These are phyloP conservation scores for Epizoanthus illoricatus DNA, from an alignment of 92 coral and sea anemone genomes.

Conservation along the genomic window DNA sequence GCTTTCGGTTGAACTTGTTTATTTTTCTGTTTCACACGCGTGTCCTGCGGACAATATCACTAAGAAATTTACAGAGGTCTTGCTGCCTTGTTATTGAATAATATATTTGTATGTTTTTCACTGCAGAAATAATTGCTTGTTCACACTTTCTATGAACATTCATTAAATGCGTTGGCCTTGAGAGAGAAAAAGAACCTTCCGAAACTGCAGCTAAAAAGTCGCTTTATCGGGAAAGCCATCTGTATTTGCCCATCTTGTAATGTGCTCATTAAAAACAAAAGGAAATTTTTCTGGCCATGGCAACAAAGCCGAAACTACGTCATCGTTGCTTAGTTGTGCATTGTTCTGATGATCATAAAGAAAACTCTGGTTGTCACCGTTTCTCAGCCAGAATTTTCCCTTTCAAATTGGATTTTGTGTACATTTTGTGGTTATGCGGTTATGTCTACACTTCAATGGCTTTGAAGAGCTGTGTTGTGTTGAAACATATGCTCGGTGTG, in stretches of 20 bases:
- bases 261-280: not conserved
- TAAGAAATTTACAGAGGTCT: not conserved
- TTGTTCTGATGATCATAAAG: not conserved
- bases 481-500: too few species aligned
- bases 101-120: not conserved
- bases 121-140: not conserved
- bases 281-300: constrained; percentile 28
- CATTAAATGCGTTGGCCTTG: not conserved
- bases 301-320: constrained; percentile 12
- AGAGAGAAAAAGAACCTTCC: not conserved
- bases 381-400: not conserved
- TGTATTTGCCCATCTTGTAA: constrained; percentile 30
- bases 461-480: too few species aligned
- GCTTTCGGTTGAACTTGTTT: not conserved
- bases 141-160: not conserved
- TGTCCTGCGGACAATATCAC: not conserved
- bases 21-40: not conserved
- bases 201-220: not conserved
- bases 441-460: too few species aligned
- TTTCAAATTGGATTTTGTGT: constrained; percentile 6
- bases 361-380: not conserved
- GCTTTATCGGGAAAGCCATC: not conserved
- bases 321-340: constrained; percentile 25
- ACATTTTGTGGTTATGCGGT: not conserved
- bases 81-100: not conserved